Base-by-base conservation (phyloP, 1,140 invertebrate species). In the Lamellibrachia luymesi region DNA sequence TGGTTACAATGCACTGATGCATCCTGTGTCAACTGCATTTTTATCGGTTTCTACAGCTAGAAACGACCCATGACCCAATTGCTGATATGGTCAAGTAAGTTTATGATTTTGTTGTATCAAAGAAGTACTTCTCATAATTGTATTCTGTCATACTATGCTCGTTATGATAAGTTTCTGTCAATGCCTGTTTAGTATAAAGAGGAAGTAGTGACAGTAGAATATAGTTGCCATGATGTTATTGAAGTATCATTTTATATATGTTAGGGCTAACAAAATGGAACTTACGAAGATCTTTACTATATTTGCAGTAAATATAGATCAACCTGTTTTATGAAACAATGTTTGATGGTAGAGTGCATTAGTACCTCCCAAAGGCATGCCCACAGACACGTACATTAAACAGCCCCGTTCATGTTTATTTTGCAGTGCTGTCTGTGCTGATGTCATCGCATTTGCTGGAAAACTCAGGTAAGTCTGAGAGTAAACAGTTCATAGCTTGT, bases 81-180 rank as follows among this genome's bases (percentile, higher is more conserved):
- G 95, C 95, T 50, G 96, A 96, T 93, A 95, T 96, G 94, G 95
- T 96, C 38, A 96, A 96, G 96, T 96, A 94, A 95, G 95, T 95
- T 91, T 64, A 51, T 2, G 2, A 22, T 38, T 38, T 92, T 92
- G n/a, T 92, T 50, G 92, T 38, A 92, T 49, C 51, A 92, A 92
- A 49, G 51, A 92, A 92, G 13, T 56, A 13, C 13, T 56, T 56
- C 52, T 56, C 52, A 56, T 13, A 56, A 56, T 56, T 56, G 52
- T 56, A 13, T 56, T 56, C 52, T 56, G 52, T 7, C 52, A 6
- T 56, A 56, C 6, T 56, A 13, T 56, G 52, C 52, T 13, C 52
- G 52, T 56, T 13, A 56, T 38, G 38, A 56, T 7, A 7, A 56
- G 52, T 56, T 56, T 56, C 13, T 56, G 52, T 56, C 13, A 56